These are phyloP conservation scores for Gymnoscelis rufifasciata DNA, from an alignment of 2,888 invertebrate genomes.

Conservation along the genomic window DNA sequence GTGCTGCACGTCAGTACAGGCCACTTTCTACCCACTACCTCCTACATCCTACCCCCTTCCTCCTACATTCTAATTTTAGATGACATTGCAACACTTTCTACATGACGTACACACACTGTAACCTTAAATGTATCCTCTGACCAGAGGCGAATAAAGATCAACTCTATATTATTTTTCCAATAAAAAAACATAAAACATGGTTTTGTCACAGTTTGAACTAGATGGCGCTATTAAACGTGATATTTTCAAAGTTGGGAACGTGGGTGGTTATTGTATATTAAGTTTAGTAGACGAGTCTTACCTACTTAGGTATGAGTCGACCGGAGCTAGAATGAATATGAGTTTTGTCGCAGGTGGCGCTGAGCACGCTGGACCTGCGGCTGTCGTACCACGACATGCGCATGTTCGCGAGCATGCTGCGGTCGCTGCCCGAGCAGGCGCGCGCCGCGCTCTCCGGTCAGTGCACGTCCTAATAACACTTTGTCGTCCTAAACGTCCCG, in stretches of 20 bases:
- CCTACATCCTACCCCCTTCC: neutral
- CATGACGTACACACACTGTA: too few species aligned
- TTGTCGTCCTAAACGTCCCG: too few species aligned
- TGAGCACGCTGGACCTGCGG: constrained; percentile 88
- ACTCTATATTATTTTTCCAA: too few species aligned
- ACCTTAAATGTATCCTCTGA: too few species aligned
- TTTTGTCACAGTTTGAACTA: too few species aligned
- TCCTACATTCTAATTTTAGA: neutral
- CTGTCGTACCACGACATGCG: constrained; percentile 96
- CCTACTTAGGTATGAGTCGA: too few species aligned
- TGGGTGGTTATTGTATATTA: too few species aligned
- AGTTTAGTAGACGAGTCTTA: neutral
- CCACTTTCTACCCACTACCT: neutral
- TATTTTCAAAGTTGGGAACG: too few species aligned
- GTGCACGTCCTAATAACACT: neutral
- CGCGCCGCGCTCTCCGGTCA: constrained; percentile 73
- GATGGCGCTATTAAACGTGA: too few species aligned
- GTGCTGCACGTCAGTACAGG: constrained; percentile 66
- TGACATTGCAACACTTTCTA: too few species aligned
- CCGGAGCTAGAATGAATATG: neutral
- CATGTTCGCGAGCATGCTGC: constrained; percentile 93
- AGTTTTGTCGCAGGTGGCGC: constrained; percentile 72
- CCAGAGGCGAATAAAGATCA: too few species aligned
- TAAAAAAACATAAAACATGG: too few species aligned
- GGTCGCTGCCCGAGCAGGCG: constrained; percentile 91